Percentiles rank a stretch among this genome's conserved stretches.
phyloP scores from a whole-genome alignment of 2,888 invertebrate species.

The Apamea crenata region DNA sequence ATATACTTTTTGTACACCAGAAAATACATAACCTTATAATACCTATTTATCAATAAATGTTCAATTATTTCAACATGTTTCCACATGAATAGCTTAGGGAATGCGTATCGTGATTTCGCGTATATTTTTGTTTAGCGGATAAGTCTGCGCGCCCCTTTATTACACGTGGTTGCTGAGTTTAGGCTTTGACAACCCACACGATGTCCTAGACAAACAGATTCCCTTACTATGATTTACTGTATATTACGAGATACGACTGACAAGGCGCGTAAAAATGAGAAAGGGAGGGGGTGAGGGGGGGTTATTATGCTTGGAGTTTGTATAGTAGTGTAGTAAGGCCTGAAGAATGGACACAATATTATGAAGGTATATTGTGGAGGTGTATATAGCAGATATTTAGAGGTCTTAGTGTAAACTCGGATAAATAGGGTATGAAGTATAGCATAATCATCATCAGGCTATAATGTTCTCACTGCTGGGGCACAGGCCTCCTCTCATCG shows the following conservation, averaged over 20 bases:
- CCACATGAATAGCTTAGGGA: neutral
- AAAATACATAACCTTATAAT: too few species aligned
- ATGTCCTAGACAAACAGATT: conserved; percentile 78
- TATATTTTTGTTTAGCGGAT: conserved; percentile 1
- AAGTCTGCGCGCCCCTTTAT: conserved; percentile 37
- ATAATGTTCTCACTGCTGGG: neutral
- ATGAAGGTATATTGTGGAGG: neutral
- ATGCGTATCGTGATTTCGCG: neutral
- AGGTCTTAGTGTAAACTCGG: neutral
- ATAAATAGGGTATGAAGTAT: neutral
- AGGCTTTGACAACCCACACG: conserved; percentile 72
- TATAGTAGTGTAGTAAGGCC: neutral
- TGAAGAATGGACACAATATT: neutral
- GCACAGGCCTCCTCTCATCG: neutral
- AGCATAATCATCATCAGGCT: too few species aligned
- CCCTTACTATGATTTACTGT: conserved; percentile 69
- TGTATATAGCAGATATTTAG: neutral
- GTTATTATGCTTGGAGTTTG: conserved; percentile 27
- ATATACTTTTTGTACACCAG: too few species aligned
- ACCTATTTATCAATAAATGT: neutral
- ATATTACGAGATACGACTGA: conserved; percentile 56
- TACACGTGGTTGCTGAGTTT: conserved; percentile 71
- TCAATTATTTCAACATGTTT: neutral
- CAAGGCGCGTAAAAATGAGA: conserved; percentile 46
- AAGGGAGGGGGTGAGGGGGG: too few species aligned